These are phyloP conservation scores for Semnornis frantzii DNA, from an alignment of 2,113 vertebrate species.

Conservation along the genomic window DNA sequence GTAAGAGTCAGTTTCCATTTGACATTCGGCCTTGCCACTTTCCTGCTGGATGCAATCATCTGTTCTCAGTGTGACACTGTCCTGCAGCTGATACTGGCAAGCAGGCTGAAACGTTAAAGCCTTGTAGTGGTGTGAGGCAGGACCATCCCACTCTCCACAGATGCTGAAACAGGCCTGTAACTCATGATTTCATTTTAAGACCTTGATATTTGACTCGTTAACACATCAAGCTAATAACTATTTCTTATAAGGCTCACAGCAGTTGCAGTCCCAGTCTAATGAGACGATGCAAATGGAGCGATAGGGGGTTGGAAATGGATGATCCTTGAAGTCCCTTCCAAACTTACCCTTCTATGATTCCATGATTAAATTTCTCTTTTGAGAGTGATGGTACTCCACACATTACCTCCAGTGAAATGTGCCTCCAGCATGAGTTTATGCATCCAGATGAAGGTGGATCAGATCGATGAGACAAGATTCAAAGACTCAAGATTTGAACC, in stretches of 20 bases:
- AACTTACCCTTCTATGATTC: too few relatives aligned
- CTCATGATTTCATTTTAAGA: constrained; percentile 27
- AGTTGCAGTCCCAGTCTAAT: neutral
- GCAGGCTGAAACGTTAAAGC: constrained; percentile 64
- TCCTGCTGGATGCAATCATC: constrained; percentile 61
- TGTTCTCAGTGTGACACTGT: constrained; percentile 66
- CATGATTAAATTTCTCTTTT: neutral
- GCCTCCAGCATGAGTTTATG: neutral
- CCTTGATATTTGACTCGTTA: constrained; percentile 10
- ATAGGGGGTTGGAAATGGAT: too few relatives aligned
- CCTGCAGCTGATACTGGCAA: constrained; percentile 61
- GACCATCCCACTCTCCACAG: constrained; percentile 30
- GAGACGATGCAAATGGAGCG: neutral
- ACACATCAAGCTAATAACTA: neutral
- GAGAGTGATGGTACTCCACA: neutral
- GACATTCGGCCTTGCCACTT: constrained; percentile 65
- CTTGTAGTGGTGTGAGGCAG: constrained; percentile 59
- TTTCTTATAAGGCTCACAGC: neutral
- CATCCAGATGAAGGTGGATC: neutral
- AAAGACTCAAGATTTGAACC: too few relatives aligned
- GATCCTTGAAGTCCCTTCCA: too few relatives aligned
- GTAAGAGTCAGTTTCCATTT: constrained; percentile 59
- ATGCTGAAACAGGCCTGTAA: constrained; percentile 27
- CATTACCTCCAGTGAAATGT: neutral
- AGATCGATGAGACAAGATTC: neutral